A percentile compares a stretch with the other conserved stretches of the same genome.
phyloP scores from a whole-genome alignment of 2,797 vertebrate species.

The Anguilla anguilla region DNA sequence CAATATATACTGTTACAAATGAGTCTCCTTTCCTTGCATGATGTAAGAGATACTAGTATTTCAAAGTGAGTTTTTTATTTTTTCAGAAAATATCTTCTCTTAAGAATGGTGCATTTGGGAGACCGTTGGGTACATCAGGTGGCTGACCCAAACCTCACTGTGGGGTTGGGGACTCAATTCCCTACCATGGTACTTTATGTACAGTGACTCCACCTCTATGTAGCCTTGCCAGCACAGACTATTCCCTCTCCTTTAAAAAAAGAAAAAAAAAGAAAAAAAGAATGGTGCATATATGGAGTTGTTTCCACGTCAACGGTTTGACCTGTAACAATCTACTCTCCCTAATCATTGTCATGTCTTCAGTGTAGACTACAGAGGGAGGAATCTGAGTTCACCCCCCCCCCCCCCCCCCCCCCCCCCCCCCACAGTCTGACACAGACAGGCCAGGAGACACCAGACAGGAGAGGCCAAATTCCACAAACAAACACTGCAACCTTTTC shows the following conservation, averaged over 20 bases:
- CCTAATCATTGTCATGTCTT: not conserved
- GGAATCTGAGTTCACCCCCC: not conserved
- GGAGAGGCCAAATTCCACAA: not conserved
- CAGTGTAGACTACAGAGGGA: not conserved
- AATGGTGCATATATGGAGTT: not conserved
- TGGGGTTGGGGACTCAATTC: not conserved
- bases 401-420: not conserved
- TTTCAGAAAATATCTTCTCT: not conserved
- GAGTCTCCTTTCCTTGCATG: not conserved
- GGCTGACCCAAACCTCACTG: not conserved
- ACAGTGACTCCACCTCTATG: not conserved
- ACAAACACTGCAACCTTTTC: not conserved
- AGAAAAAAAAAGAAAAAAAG: no score
- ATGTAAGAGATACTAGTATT: not conserved
- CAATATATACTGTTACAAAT: not conserved
- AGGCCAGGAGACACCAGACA: not conserved
- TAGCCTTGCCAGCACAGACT: not conserved
- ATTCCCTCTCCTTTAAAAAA: no score
- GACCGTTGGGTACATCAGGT: not conserved
- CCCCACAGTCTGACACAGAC: not conserved
- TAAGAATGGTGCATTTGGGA: no score
- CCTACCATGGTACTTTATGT: not conserved
- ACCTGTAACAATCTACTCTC: not conserved
- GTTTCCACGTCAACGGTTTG: not conserved
- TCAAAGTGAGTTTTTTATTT: not conserved